These are phyloP conservation scores for Gila robusta DNA, from an alignment of 2,797 vertebrate species.

Conservation along the genomic window DNA sequence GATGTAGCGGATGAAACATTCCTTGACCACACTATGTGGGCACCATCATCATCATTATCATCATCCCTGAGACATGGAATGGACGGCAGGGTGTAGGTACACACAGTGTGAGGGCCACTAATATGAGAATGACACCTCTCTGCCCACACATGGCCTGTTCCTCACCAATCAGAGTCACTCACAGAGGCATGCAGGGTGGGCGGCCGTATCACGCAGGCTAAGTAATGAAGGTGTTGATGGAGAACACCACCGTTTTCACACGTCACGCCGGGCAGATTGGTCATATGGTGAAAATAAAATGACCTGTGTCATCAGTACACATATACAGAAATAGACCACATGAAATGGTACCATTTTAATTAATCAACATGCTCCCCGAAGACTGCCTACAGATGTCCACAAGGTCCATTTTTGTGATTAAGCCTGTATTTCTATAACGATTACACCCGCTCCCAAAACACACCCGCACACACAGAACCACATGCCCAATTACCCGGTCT, in stretches of 20 bases:
- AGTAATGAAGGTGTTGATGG: conserved; percentile 68
- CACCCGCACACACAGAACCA: conserved; percentile 28
- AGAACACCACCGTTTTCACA: conserved; percentile 67
- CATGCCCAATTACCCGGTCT: conserved; percentile 48
- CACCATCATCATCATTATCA: conserved; percentile 56
- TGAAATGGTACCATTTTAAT: conserved; percentile 55
- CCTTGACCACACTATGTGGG: conserved; percentile 60
- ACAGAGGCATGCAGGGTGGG: conserved; percentile 67
- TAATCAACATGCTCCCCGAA: conserved; percentile 52
- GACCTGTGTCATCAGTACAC: conserved; percentile 62
- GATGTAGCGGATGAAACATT: conserved; percentile 56
- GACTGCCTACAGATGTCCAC: conserved; percentile 50
- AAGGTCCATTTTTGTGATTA: conserved; percentile 43
- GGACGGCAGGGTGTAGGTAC: conserved; percentile 64
- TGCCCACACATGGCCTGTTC: conserved; percentile 68
- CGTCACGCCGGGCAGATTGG: conserved; percentile 67
- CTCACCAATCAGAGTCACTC: conserved; percentile 69
- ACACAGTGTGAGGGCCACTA: conserved; percentile 68
- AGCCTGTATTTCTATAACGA: conserved; percentile 48
- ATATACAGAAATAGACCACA: conserved; percentile 59
- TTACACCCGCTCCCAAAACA: conserved; percentile 52
- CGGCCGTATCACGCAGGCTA: conserved; percentile 66
- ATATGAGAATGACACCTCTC: conserved; percentile 68
- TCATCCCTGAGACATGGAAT: conserved; percentile 61
- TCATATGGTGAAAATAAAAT: conserved; percentile 63